phyloP scores from a whole-genome alignment of 2,888 invertebrate genomes.

The Melinaea menophilus region DNA sequence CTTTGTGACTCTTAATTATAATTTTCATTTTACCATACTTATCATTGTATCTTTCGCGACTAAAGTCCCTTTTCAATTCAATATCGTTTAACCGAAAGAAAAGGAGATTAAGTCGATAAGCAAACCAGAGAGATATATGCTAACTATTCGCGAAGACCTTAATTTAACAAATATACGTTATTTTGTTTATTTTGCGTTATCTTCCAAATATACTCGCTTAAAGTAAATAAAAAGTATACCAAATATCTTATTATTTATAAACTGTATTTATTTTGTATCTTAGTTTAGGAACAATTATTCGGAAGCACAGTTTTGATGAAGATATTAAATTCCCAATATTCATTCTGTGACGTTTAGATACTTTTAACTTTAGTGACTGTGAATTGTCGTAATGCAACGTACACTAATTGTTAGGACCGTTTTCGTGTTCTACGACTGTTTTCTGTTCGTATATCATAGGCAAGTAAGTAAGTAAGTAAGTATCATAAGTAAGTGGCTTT shows the following conservation, averaged over 20 bases:
- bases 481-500: constrained; percentile 20
- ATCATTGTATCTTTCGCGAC: constrained; percentile 16
- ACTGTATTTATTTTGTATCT: neutral
- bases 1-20: constrained; percentile 40
- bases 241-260: too few relatives aligned
- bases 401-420: constrained; percentile 56
- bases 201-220: too few relatives aligned
- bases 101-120: constrained; percentile 5
- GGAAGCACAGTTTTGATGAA: constrained; percentile 1
- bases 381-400: constrained; percentile 55
- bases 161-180: too few relatives aligned
- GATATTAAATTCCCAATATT: constrained; percentile 27
- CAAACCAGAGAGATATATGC: too few relatives aligned
- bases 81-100: constrained; percentile 14
- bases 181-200: too few relatives aligned
- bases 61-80: neutral
- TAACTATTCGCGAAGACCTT: too few relatives aligned
- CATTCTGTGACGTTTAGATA: constrained; percentile 48
- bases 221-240: too few relatives aligned
- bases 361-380: constrained; percentile 41
- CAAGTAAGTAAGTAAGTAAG: too few relatives aligned
- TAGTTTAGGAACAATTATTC: neutral
- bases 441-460: constrained; percentile 21
- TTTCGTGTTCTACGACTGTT: constrained; percentile 30
- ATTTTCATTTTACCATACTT: constrained; percentile 31